Evolutionary conservation across 92 coral and sea anemone species (phyloP), one percentile per base, ranked within the genome.

Genomic region (Virgularia gustaviana): DNA sequence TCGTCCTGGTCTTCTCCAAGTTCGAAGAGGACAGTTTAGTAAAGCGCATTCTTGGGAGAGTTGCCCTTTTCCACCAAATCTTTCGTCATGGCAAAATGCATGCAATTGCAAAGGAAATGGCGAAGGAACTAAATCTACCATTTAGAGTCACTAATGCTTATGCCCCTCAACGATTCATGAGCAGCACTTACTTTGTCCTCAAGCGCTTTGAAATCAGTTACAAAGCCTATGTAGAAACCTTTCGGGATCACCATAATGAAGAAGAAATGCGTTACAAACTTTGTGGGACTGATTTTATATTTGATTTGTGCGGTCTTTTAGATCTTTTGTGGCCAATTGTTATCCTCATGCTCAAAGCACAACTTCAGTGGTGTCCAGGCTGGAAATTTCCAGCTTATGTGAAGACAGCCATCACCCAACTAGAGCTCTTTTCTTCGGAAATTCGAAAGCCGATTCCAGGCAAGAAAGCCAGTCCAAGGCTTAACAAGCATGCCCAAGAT

Each of bases 311-410:
- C 20, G 70, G 70, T 63, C 8, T 63, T 36, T 63, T 63, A 33
- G 70, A 63, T 63, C 70, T 63, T 63, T 41, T 38, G 20, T 8
- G 51, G 49, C 51, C 70, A 63, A 63, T 63, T 35, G 49, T 63
- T 63, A 30, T 16, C 28, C 70, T 63, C 25, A 63, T 63, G 70
- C 70, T 63, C 39, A 63, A 32, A 41, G 38, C 70, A 29, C 70
- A 63, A 63, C 70, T 63, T 23, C 43, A 63, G 41, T 63, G 70
- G 70, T 63, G 70, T 51, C 70, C 70, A 35, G 70, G 51, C 70
- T 63, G 70, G 70, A 63, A 63, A 51, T 63, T 63, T 63, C 70
- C 70, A n/a, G 36, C 70, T 63, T 63, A 63, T 35, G 41, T 63
- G 41, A 12, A 33, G 6, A 11, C 39, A 63, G 70, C 70, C 39